Base-by-base conservation (phyloP, 2,888 invertebrate species). In the Drosophila limbata region DNA sequence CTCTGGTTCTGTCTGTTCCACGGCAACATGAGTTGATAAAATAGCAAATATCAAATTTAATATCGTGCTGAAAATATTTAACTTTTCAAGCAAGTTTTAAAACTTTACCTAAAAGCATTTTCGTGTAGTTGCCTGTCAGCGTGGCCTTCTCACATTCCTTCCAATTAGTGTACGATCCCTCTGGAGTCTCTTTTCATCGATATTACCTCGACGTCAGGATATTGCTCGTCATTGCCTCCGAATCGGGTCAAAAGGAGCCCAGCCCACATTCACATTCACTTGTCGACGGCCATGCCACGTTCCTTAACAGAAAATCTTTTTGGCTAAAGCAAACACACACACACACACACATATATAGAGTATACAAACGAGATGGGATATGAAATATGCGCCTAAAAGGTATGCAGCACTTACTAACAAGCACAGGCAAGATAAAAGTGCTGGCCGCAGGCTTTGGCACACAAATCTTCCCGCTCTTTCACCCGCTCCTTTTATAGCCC, bases 241-340 rank as follows among this genome's bases (percentile, higher is more conserved):
- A 76, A 76, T 48, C 56, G 67, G 72, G 77, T 76, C 77, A 77
- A 45, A 57, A 37, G 17, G 15, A 35, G 62, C 48, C 76, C 59
- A 42, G 11, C 61, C 68, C 63, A 53, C 19, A 50, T 35, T 21
- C 35, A 39, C 44, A 25, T 25, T 25, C 5, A 25, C 25, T 25
- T 25, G 31, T 28, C 19, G 47, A 44, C 56, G 42, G 40, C 28
- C n/a, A 35, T 15, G 11, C 11, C 44, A 17, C 33, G 45, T 68
- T 44, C 10, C 47, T 40, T 40, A 31, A 67, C 55, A 44, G 4
- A 45, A 56, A 72, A 57, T 75, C 73, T 67, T 63, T 63, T 55
- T 61, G 44, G 35, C 60, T 19, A 59, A 42, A 42, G 28, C 55
- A 45, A 31, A 60, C 51, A 60, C 28, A 33, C 28, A 68, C 48